Evolutionary conservation across 2,113 vertebrate genomes (phyloP).

Genomic region (Nothobranchius kuhntae): DNA sequence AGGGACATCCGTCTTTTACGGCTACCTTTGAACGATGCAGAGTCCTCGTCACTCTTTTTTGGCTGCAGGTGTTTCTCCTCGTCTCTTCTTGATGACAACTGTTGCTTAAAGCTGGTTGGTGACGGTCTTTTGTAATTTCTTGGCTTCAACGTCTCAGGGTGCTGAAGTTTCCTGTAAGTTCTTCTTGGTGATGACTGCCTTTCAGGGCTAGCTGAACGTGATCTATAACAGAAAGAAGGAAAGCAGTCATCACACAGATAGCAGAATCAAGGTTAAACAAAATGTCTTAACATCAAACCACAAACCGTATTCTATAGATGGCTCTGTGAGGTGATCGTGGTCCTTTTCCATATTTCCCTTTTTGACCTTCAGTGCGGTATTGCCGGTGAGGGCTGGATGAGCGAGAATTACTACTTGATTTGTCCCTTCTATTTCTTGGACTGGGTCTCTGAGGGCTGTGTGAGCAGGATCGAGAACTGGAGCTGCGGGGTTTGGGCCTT

Average conservation of each 20-base stretch:
- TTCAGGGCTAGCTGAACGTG: constrained; percentile 36
- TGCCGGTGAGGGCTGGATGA: constrained; percentile 5
- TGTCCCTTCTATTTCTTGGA: not conserved
- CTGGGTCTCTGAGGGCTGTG: not conserved
- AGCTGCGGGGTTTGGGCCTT: not conserved
- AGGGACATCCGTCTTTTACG: not conserved
- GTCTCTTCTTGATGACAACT: not conserved
- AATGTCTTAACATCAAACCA: not conserved
- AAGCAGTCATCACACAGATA: constrained; percentile 2
- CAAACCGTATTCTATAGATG: constrained; percentile 43
- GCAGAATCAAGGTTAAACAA: constrained; percentile 12
- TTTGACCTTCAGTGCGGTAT: too few relatives aligned
- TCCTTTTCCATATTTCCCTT: too few relatives aligned
- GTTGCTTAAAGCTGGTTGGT: not conserved
- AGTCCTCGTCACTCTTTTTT: not conserved
- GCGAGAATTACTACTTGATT: not conserved
- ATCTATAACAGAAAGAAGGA: not conserved
- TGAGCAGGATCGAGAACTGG: constrained; percentile 17
- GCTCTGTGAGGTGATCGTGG: constrained; percentile 1
- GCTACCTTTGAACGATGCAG: not conserved
- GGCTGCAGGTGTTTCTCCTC: not conserved
- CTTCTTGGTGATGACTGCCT: not conserved
- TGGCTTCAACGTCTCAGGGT: not conserved
- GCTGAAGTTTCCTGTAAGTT: not conserved
- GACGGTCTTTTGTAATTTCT: not conserved